Percentiles rank a stretch among this genome's conserved stretches.
Evolutionary conservation across 2,113 vertebrate species (phyloP).

Genomic region (Chiloscyllium plagiosum): DNA sequence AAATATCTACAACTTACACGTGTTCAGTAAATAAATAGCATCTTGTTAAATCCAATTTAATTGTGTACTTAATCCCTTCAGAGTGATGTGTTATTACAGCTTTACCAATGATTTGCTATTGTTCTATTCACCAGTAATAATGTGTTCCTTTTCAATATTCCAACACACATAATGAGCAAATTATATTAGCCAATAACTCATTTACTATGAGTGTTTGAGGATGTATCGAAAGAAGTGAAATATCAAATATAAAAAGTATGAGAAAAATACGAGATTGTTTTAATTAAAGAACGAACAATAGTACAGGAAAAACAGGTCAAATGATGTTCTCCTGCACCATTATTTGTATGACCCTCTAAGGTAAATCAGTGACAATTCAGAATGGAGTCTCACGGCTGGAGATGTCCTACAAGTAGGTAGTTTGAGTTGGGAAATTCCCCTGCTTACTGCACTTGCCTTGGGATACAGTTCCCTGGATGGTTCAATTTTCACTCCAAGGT

Average conservation of each 20-base stretch:
- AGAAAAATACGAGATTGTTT: not conserved
- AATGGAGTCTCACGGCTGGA: not conserved
- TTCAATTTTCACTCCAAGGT: too few relatives aligned
- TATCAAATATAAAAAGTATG: not conserved
- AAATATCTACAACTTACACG: not conserved
- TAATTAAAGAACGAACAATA: not conserved
- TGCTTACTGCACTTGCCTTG: too few relatives aligned
- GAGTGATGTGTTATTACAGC: not conserved
- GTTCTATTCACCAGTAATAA: not conserved
- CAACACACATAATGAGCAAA: not conserved
- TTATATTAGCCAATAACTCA: not conserved
- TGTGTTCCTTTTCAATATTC: not conserved
- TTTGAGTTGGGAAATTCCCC: too few relatives aligned
- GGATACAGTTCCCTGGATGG: too few relatives aligned
- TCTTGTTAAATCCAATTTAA: not conserved
- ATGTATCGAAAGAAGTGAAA: not conserved
- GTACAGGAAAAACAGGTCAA: not conserved
- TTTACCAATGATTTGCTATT: not conserved
- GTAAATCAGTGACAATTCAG: not conserved
- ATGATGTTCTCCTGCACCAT: not conserved
- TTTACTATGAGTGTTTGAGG: not conserved
- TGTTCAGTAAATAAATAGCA: slow-evolving; percentile 10
- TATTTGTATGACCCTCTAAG: not conserved
- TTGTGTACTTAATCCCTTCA: not conserved
- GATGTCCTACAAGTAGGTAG: too few relatives aligned